Percentiles rank a stretch among this genome's conserved stretches.
These are phyloP conservation scores for Syrmaticus mikado DNA, from an alignment of 2,113 vertebrate genomes.

Conservation along the genomic window DNA sequence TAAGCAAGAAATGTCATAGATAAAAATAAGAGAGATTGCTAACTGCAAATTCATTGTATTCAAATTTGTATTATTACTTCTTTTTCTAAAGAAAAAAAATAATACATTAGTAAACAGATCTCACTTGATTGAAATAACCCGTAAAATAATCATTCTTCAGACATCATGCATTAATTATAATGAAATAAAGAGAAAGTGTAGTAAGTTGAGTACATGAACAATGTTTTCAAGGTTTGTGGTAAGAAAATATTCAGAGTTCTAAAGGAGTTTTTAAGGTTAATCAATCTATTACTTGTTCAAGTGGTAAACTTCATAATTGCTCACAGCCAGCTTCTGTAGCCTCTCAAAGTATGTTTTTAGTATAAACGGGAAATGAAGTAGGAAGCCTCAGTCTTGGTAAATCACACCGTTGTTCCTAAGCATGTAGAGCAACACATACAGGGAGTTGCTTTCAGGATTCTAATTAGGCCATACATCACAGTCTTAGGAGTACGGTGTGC, in stretches of 20 bases:
- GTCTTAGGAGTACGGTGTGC: background rate
- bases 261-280: background rate
- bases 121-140: background rate
- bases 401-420: background rate
- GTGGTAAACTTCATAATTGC: background rate
- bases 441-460: fast-evolving
- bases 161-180: background rate
- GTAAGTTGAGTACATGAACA: background rate
- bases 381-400: background rate
- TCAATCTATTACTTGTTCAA: background rate
- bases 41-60: background rate
- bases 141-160: background rate
- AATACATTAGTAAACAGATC: background rate
- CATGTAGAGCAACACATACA: background rate
- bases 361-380: background rate
- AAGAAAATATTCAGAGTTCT: background rate
- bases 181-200: background rate
- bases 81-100: background rate
- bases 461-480: background rate
- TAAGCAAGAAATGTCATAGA: background rate
- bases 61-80: background rate
- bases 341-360: background rate
- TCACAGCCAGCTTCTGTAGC: background rate
- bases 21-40: background rate
- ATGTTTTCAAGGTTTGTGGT: background rate